Base-by-base conservation (phyloP, 2,113 vertebrate genomes). In the Gallinago jamesoni region DNA sequence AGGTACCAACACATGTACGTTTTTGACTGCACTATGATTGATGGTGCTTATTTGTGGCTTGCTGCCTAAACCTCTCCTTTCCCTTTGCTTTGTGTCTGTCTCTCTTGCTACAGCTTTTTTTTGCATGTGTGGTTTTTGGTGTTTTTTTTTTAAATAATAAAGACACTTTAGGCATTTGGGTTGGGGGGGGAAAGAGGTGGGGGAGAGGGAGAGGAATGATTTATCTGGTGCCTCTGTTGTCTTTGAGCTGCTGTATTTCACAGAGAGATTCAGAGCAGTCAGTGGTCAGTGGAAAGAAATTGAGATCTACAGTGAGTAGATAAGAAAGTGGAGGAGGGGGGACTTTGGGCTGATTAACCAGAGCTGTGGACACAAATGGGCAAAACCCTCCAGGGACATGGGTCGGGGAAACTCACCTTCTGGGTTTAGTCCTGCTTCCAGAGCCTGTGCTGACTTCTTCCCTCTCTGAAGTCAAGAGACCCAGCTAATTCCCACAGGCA, bases 41-140 rank as follows among this genome's bases (percentile, higher is more conserved):
- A 99, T 99, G 98, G 98, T 97, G 97, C 98, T 98, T 99, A 99
- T 99, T 99, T 99, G 98, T 98, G 98, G 98, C 98, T 98, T 98
- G 87, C 89, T 96, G 96, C 95, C 98, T 97, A 97, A 98, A 98
- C 97, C 97, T 97, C 95, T 97, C 97, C 95, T 89, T 94, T 97
- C 83, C 68, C 92, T 96, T 96, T 92, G 92, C 94, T 94, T 94
- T 96, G 67, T 94, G 83, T 84, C 83, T 95, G 75, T 95, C 87
- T 90, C 59, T 70, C 93, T 96, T 35, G 4, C 30, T 37, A 8
- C 0, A 6, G 30, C 15, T 84, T 56, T 57, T 87, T 87, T 37
- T 31, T 4, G 4, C 14, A 14, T 52, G n/a, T 13, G 28, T 47
- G 7, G 6, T n/a, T 33, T 27, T 52, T 24, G 13, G 25, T 27